Percentiles rank a stretch among this genome's conserved stretches.
phyloP scores from a whole-genome alignment of 2,888 invertebrate genomes.

The Lymantria dispar region DNA sequence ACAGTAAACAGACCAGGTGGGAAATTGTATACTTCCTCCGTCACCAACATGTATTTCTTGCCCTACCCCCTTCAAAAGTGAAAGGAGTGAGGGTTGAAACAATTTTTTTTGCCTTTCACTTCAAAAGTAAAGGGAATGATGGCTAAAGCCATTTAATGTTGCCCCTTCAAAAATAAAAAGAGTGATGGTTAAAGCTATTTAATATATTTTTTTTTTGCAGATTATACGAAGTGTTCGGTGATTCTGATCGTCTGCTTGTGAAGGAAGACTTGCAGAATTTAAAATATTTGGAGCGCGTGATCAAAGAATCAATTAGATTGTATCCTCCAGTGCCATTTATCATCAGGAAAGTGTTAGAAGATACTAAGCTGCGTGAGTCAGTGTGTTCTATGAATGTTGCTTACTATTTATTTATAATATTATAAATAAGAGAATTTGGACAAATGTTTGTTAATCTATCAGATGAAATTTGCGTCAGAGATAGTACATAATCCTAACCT shows the following conservation, averaged over 20 bases:
- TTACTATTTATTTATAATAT: neutral
- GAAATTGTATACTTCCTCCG: no score
- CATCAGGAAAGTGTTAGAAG: slow-evolving; percentile 64
- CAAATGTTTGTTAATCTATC: no score
- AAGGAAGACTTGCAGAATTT: slow-evolving; percentile 62
- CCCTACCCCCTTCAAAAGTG: no score
- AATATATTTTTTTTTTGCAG: slow-evolving; percentile 34
- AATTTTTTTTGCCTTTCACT: no score
- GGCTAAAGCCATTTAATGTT: no score
- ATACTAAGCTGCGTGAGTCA: slow-evolving; percentile 65
- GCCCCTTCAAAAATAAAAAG: no score
- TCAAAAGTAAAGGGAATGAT: no score
- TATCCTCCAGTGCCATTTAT: slow-evolving; percentile 72
- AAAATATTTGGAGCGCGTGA: slow-evolving; percentile 63
- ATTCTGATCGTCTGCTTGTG: slow-evolving; percentile 53
- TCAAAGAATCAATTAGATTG: slow-evolving; percentile 65
- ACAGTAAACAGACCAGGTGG: no score
- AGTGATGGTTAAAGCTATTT: neutral
- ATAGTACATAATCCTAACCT: no score
- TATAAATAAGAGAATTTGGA: neutral
- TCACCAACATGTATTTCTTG: no score
- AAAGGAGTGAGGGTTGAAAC: no score
- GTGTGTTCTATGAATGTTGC: neutral
- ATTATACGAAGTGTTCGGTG: slow-evolving; percentile 57
- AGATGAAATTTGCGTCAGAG: no score